Conservation (phyloP, 2,888 invertebrate species). For the Pheosia tremula region DNA sequence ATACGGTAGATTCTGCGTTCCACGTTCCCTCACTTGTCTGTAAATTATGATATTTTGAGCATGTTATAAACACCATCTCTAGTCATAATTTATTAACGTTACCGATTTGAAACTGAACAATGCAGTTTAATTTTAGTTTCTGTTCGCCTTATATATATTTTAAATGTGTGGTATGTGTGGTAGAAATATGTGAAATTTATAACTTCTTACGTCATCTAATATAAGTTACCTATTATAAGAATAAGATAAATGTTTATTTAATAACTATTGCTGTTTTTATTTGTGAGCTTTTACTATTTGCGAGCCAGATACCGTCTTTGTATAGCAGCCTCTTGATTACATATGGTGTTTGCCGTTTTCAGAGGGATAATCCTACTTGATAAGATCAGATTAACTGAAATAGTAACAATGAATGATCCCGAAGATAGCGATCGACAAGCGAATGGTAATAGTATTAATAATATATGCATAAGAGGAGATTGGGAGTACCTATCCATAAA, state of each 20-base stretch:
- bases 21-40: not conserved
- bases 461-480: too few species aligned
- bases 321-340: not conserved
- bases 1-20: not conserved
- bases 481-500: too few species aligned
- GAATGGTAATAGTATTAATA: not conserved
- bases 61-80: not conserved
- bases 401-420: not conserved
- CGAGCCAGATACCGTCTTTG: too few species aligned
- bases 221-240: too few species aligned
- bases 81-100: slow-evolving; percentile 4
- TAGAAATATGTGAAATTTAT: slow-evolving; percentile 10
- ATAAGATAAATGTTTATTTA: too few species aligned
- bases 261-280: too few species aligned
- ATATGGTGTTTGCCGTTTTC: not conserved
- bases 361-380: not conserved
- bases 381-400: not conserved
- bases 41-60: not conserved
- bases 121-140: slow-evolving; percentile 5
- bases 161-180: too few species aligned
- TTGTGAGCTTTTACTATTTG: too few species aligned
- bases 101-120: slow-evolving; percentile 6
- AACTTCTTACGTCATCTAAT: slow-evolving; percentile 9
- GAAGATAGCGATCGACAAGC: not conserved
- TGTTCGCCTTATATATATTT: not conserved